These are phyloP conservation scores for Sebastes steindachneri DNA, from an alignment of 2,797 vertebrate species.

Conservation along the genomic window DNA sequence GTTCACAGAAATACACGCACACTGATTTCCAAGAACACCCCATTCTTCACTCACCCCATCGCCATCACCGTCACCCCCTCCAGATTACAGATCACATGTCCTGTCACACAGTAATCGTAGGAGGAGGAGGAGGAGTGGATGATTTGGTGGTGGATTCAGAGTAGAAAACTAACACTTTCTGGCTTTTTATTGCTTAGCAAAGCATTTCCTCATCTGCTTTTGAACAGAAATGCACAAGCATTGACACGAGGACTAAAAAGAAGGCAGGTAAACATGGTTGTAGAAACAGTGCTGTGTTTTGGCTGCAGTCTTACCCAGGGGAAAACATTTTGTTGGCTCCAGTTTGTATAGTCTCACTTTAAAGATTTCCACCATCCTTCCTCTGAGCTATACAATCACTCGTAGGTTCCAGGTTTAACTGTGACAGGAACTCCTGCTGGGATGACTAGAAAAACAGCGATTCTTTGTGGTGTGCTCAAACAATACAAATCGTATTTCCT, in stretches of 20 bases:
- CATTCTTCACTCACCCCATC: constrained; percentile 33
- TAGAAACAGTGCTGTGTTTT: background rate
- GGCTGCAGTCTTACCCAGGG: constrained; percentile 15
- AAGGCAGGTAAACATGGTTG: background rate
- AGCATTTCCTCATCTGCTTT: background rate
- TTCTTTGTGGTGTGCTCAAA: constrained; percentile 52
- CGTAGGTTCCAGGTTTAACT: constrained; percentile 15
- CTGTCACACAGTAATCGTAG: constrained; percentile 29
- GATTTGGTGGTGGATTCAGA: background rate
- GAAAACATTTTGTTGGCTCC: constrained; percentile 53
- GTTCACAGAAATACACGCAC: background rate
- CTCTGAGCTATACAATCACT: constrained; percentile 55
- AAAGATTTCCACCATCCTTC: constrained; percentile 75
- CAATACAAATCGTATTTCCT: constrained; percentile 36
- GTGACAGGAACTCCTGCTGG: constrained; percentile 66
- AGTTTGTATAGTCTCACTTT: constrained; percentile 59
- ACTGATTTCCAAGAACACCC: constrained; percentile 21
- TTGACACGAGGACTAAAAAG: background rate
- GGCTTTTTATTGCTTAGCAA: background rate
- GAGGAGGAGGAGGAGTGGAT: constrained; percentile 9
- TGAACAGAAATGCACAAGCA: background rate
- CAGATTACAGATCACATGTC: constrained; percentile 76
- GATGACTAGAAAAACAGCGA: constrained; percentile 42
- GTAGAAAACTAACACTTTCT: constrained; percentile 10
- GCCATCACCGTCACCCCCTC: constrained; percentile 18